Percentiles rank a stretch among this genome's conserved stretches.
phyloP scores from a whole-genome alignment of 2,888 invertebrate genomes.

The Acrocyrtus sp. region DNA sequence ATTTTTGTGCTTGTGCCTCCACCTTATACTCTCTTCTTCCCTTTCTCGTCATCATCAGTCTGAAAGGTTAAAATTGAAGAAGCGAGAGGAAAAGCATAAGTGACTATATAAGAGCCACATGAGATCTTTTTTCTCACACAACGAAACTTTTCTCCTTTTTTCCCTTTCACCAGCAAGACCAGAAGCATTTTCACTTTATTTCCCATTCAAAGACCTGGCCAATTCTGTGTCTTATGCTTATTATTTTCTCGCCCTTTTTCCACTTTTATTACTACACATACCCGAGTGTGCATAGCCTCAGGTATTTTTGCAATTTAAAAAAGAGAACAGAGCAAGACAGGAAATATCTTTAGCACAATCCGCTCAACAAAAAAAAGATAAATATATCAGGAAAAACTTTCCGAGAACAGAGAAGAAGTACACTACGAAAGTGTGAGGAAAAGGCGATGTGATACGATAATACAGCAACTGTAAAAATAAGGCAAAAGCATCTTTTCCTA shows the following conservation, averaged over 20 bases:
- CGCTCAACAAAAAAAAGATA: constrained; percentile 49
- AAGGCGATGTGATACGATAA: too few species aligned
- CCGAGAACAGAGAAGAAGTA: too few species aligned
- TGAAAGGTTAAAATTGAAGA: too few species aligned
- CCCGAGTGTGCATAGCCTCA: constrained; percentile 21
- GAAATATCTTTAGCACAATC: constrained; percentile 36
- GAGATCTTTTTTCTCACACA: too few species aligned
- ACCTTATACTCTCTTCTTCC: too few species aligned
- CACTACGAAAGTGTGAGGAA: too few species aligned
- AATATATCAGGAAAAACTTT: constrained; percentile 45
- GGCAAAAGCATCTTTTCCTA: not conserved
- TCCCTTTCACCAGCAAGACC: too few species aligned
- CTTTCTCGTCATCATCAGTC: too few species aligned
- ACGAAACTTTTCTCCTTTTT: too few species aligned
- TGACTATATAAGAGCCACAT: constrained; percentile 33
- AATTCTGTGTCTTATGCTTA: constrained; percentile 24
- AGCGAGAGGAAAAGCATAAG: too few species aligned
- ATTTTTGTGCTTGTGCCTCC: too few species aligned
- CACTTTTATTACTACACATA: not conserved
- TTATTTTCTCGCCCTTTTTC: constrained; percentile 18
- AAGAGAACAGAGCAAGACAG: constrained; percentile 34
- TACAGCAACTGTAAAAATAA: too few species aligned
- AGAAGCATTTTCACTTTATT: not conserved
- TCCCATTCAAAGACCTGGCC: constrained; percentile 18
- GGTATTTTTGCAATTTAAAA: constrained; percentile 49